Percentiles rank a stretch among this genome's conserved stretches.
Conservation (phyloP, 2,888 invertebrate species). For the Tetheella fluctuosa region DNA sequence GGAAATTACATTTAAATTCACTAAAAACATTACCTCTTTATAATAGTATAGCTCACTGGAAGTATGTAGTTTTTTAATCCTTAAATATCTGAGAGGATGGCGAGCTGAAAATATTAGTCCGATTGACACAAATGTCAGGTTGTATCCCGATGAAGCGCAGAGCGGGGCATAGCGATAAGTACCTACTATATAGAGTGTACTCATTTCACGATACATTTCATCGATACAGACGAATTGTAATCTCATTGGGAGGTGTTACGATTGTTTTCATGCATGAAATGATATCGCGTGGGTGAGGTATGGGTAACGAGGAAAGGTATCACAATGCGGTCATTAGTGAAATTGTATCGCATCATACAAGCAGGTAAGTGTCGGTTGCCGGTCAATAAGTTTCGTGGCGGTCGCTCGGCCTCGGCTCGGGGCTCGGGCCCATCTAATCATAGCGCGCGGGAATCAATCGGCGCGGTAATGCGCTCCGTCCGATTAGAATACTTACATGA, state of each 20-base stretch:
- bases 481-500: slow-evolving; percentile 44
- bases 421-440: slow-evolving; percentile 17
- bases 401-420: slow-evolving; percentile 16
- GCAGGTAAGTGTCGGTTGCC: slow-evolving; percentile 23
- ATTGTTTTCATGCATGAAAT: neutral
- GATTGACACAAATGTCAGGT: too few species aligned
- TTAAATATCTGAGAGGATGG: too few species aligned
- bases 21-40: too few species aligned
- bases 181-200: too few species aligned
- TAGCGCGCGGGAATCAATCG: slow-evolving; percentile 29
- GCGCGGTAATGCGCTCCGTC: slow-evolving; percentile 33
- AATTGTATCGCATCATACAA: slow-evolving; percentile 21
- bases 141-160: too few species aligned
- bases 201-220: neutral
- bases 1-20: too few species aligned
- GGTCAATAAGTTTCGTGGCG: slow-evolving; percentile 28
- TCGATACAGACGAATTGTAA: neutral
- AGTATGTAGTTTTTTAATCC: too few species aligned
- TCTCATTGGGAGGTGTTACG: neutral
- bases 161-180: too few species aligned
- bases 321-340: slow-evolving; percentile 35
- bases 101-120: too few species aligned
- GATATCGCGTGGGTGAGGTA: slow-evolving; percentile 1
- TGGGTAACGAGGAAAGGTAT: slow-evolving; percentile 26
- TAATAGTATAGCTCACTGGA: too few species aligned